Conservation (phyloP, 2,888 invertebrate species). For the Thymelicus acteon region DNA sequence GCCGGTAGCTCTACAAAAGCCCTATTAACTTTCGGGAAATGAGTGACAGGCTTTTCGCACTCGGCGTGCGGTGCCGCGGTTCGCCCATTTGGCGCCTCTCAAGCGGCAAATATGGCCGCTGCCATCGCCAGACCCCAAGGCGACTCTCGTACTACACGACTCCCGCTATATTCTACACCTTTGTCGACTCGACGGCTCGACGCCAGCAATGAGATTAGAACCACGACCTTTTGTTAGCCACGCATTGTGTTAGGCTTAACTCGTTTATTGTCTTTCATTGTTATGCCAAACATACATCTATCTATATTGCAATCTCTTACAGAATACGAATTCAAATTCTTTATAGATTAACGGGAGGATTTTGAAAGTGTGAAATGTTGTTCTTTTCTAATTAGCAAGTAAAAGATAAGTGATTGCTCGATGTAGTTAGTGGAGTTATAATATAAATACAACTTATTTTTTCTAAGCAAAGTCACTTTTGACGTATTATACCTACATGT, state of each 20-base stretch:
- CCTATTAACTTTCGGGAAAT: constrained; percentile 78
- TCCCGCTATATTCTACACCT: constrained; percentile 46
- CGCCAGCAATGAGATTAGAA: constrained; percentile 74
- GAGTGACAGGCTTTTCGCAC: constrained; percentile 70
- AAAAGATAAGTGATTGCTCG: too few relatives aligned
- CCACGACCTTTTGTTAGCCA: constrained; percentile 68
- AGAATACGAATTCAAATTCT: constrained; percentile 8
- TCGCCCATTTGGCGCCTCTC: constrained; percentile 65
- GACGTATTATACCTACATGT: too few relatives aligned
- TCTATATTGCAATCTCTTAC: neutral
- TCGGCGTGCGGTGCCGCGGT: constrained; percentile 45
- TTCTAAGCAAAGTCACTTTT: too few relatives aligned
- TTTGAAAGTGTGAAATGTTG: too few relatives aligned
- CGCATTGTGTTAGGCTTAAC: constrained; percentile 75
- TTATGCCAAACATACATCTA: constrained; percentile 31
- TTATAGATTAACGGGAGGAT: too few relatives aligned
- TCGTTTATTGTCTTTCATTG: constrained; percentile 59
- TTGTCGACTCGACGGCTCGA: constrained; percentile 65
- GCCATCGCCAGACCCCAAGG: constrained; percentile 73
- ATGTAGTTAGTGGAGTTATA: too few relatives aligned
- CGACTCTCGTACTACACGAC: constrained; percentile 54
- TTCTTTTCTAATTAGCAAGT: too few relatives aligned
- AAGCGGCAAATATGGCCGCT: constrained; percentile 78
- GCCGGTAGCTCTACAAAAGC: constrained; percentile 73
- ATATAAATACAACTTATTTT: too few relatives aligned